Base-by-base conservation (phyloP, 2,113 vertebrate genomes). In the Tragelaphus scriptus region DNA sequence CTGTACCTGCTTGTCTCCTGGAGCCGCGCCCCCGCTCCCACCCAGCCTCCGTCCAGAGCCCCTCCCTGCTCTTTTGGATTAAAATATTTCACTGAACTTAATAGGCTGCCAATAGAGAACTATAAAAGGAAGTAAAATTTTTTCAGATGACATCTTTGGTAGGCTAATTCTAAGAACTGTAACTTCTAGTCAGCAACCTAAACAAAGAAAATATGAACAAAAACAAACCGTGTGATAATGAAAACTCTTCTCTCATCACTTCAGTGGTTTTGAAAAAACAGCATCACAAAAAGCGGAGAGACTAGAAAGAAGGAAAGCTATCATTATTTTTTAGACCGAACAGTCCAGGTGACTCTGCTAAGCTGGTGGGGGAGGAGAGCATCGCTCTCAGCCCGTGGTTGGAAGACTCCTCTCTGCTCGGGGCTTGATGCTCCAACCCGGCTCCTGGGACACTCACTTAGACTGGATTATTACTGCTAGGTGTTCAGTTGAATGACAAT, bases 381-480 rank as follows among this genome's bases (percentile, higher is more conserved):
- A 3, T 77, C 55, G 32, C 97, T 95, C 92, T 25, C 32, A 96
- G 86, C 85, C 96, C 97, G 93, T 94, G 93, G 53, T 90, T 95
- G 96, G 98, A 98, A n/a, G 98, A 47, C 75, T 44, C 25, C 4
- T 28, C 40, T 79, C 7, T 68, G 16, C 32, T n/a, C 65, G 0
- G 0, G 16, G 36, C 65, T 32, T n/a, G 32, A 68, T 5, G 32
- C 32, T 2, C 4, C 1, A 98, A 98, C 98, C 97, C 53, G 96
- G 98, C 98, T 98, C 97, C 96, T 97, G 94, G 95, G 96, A 97
- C 97, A 94, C 94, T 98, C 97, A 91, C 91, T 98, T 93, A 98
- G 98, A 98, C 95, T 98, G 98, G 98, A 98, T 98, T 98, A 98
- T 98, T 98, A 97, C 98, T 96, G 95, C 93, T 98, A 90, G 0